Base-by-base conservation (phyloP, 2,797 vertebrate genomes). In the Trachops cirrhosus region DNA sequence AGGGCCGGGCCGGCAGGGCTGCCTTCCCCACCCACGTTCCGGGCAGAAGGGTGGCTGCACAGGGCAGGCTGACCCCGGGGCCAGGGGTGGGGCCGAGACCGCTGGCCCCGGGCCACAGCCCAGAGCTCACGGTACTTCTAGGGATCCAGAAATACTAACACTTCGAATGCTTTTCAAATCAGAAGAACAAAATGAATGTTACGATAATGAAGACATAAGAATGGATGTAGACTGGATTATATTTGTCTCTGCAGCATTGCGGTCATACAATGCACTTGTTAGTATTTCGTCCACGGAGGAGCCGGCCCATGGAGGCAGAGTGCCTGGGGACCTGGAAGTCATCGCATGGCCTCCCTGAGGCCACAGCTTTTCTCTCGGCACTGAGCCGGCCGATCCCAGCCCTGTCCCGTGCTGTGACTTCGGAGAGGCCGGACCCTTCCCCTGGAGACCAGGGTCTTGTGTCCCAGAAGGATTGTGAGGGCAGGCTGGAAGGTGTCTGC, bases 141-240 rank as follows among this genome's bases (percentile, higher is more conserved):
- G 16, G 22, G 46, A 21, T 32, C 44, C 39, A n/a, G 8, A 18
- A 77, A 34, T 57, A 22, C 52, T 48, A 77, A 62, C 32, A 52
- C 54, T 86, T 48, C 54, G 82, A 67, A 64, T 90, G 79, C 59
- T 86, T 94, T 92, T 82, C 68, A 74, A 82, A 68, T 67, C 41
- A 41, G 41, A 46, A 57, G 32, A 50, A 39, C n/a, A 86, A 48
- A 44, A 48, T 34, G 29, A 92, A 48, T 9, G 37, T 37, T 26
- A 74, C 62, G 21, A 37, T 41, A 48, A 79, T 52, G 71, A 79
- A 93, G 50, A 67, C 44, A 34, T 21, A 52, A 85, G 77, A 87
- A 75, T 73, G 59, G 71, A 37, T 82, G 39, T 41, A 46, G 87
- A 29, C 48, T 15, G 75, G 29, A 22, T 75, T 34, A 6, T 70